Evolutionary conservation across 2,888 invertebrate genomes (phyloP).

Genomic region (Leucania comma): DNA sequence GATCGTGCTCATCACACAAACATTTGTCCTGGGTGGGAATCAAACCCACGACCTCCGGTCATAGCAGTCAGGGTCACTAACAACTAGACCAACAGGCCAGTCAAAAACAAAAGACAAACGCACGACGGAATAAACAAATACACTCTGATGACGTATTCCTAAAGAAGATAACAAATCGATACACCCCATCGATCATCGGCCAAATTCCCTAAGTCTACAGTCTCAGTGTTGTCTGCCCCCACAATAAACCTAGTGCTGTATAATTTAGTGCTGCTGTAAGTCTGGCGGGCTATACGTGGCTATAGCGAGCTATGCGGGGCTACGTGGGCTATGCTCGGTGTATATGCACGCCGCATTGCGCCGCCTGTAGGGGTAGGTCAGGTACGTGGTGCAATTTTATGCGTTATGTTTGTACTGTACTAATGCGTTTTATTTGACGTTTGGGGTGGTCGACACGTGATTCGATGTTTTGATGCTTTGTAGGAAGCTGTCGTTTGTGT

Average conservation of each 20-base stretch:
- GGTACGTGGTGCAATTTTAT: constrained; percentile 65
- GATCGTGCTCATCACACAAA: too few relatives aligned
- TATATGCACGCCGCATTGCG: constrained; percentile 74
- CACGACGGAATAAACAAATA: too few relatives aligned
- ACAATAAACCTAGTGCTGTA: constrained; percentile 84
- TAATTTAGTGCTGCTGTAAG: constrained; percentile 82
- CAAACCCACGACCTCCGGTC: too few relatives aligned
- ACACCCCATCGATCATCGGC: constrained; percentile 19
- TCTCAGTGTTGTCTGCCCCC: constrained; percentile 65
- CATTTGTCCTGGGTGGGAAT: too few relatives aligned
- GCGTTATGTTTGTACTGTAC: constrained; percentile 28
- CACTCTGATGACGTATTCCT: too few relatives aligned
- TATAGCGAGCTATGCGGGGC: constrained; percentile 56
- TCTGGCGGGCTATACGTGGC: constrained; percentile 72
- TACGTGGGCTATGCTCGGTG: constrained; percentile 66
- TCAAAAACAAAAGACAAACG: too few relatives aligned
- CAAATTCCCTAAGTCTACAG: constrained; percentile 71
- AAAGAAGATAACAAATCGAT: constrained; percentile 40
- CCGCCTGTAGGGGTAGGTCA: constrained; percentile 83
- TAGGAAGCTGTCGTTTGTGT: not conserved
- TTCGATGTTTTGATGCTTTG: constrained; percentile 5
- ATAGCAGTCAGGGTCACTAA: too few relatives aligned
- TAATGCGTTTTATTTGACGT: constrained; percentile 29
- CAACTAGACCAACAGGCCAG: too few relatives aligned
- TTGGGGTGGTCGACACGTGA: not conserved